Conservation (phyloP, 2,113 vertebrate genomes). For the Spermophilus dauricus region DNA sequence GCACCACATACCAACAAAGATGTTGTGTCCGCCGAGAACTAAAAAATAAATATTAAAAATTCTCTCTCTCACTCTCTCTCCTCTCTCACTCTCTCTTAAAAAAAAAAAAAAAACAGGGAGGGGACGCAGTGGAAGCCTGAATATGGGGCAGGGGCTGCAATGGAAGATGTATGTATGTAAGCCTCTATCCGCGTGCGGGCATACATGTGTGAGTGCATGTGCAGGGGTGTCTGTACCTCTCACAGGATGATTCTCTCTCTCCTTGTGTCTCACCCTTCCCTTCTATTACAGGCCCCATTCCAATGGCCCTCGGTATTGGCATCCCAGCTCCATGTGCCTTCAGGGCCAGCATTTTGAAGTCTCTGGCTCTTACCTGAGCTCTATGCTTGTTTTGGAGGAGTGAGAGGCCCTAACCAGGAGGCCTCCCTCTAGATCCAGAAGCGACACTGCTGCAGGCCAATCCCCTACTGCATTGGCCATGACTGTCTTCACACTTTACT, state of each 20-base stretch:
- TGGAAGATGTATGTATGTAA: background rate
- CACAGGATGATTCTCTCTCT: background rate
- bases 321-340: background rate
- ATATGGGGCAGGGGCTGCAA: background rate
- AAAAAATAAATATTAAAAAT: too few species aligned
- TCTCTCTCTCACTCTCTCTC: too few species aligned
- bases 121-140: background rate
- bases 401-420: background rate
- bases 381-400: background rate
- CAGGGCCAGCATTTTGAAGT: background rate
- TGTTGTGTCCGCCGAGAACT: too few species aligned
- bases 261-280: background rate
- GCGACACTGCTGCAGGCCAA: background rate
- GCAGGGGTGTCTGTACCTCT: background rate
- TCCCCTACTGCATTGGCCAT: background rate
- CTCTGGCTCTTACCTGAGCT: background rate
- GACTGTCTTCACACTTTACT: background rate
- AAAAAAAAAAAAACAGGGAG: background rate
- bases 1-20: too few species aligned
- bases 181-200: accelerated
- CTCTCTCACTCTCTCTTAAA: too few species aligned
- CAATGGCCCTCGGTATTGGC: background rate
- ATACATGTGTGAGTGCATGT: background rate
- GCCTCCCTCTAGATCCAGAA: background rate
- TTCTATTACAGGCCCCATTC: background rate